Base-by-base conservation (phyloP, 2,888 invertebrate species). In the Oligia strigilis region DNA sequence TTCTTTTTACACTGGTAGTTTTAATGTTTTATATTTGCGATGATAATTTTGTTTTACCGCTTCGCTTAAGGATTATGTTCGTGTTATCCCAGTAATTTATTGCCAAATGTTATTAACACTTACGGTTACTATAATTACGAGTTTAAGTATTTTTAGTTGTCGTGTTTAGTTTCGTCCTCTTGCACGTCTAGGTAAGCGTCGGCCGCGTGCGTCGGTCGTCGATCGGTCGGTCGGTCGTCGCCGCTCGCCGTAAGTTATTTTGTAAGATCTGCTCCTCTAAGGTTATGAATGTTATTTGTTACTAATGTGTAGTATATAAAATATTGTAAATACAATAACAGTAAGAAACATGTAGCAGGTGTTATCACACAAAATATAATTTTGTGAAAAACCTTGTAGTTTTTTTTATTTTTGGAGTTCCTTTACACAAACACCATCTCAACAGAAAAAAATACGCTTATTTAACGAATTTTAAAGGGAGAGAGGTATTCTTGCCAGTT, bases 301-400 rank as follows among this genome's bases (percentile, higher is more conserved):
- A 97, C 97, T 97, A 97, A 97, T 96, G 96, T 97, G 96, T 97
- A 97, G 96, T 93, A 95, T 96, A 96, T 95, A 92, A 94, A 95
- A 95, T 97, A 97, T 96, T 97, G 96, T 97, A 97, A 95, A 97
- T 97, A 97, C 90, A 93, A 92, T 96, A 95, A 95, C 94, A 93
- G 90, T 97, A 96, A 96, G 96, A 89, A 93, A 96, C 95, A 94
- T 97, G 97, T 97, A 97, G 97, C 96, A 96, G 96, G 97, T 97
- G 97, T 97, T 97, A 97, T 97, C 93, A 97, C 97, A 97, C 97
- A 97, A 97, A 97, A 97, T 97, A 97, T 97, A 97, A 97, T 97
- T 97, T 97, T 97, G 97, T 97, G 97, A 97, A 96, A 95, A 94
- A 62, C 1, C 62, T 2, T 86, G 87, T 79, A 64, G 91, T 85